Percentiles rank a stretch among this genome's conserved stretches.
Evolutionary conservation across 2,888 invertebrate genomes (phyloP).

Genomic region (Agriopis leucophaearia): DNA sequence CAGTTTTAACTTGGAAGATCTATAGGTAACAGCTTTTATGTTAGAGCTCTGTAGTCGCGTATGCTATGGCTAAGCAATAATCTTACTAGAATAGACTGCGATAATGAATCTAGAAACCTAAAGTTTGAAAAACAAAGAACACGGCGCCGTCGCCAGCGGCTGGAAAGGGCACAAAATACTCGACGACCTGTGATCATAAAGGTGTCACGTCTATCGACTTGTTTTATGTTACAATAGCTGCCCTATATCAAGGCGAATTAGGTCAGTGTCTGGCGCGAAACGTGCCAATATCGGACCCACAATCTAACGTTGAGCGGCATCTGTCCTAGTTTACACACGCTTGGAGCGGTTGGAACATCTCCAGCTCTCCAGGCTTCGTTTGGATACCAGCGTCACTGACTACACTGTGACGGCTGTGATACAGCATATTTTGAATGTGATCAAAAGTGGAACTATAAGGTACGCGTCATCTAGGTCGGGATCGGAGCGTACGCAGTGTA

Average conservation of each 20-base stretch:
- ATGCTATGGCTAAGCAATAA: too few relatives aligned
- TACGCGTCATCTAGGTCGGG: too few relatives aligned
- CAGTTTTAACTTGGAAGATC: too few relatives aligned
- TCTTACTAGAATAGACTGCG: too few relatives aligned
- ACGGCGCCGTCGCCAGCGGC: neutral
- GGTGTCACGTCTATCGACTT: slow-evolving; percentile 14
- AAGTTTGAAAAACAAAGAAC: too few relatives aligned
- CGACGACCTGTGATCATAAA: neutral
- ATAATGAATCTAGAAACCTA: too few relatives aligned
- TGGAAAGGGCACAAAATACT: slow-evolving; percentile 1
- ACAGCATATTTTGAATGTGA: too few relatives aligned
- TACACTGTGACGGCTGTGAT: too few relatives aligned
- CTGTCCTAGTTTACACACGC: slow-evolving; percentile 15
- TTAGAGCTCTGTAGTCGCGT: too few relatives aligned
- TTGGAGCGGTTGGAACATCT: slow-evolving; percentile 11
- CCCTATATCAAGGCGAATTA: slow-evolving; percentile 27
- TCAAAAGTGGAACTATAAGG: too few relatives aligned
- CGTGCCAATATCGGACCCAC: slow-evolving; percentile 19
- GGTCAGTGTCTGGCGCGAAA: slow-evolving; percentile 26
- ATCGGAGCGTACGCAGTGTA: too few relatives aligned
- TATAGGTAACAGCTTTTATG: too few relatives aligned
- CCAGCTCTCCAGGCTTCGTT: slow-evolving; percentile 14
- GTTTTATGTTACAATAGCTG: slow-evolving; percentile 16
- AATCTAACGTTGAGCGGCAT: slow-evolving; percentile 16
- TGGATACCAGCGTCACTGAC: neutral